Percentiles rank a stretch among this genome's conserved stretches.
phyloP scores from a whole-genome alignment of 2,888 invertebrate species.

The Sminthurides aquaticus region DNA sequence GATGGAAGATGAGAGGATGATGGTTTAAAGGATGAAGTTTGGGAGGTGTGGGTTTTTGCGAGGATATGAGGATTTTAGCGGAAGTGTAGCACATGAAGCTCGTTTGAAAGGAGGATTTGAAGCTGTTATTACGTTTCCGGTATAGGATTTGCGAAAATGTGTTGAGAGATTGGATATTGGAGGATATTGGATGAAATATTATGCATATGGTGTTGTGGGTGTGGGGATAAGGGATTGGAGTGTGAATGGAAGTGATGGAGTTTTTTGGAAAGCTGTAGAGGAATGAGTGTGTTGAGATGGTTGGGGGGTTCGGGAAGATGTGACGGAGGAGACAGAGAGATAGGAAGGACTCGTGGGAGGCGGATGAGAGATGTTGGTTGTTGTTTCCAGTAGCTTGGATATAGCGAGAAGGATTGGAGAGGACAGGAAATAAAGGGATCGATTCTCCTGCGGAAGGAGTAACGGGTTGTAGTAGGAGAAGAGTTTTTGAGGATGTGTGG shows the following conservation, averaged over 20 bases:
- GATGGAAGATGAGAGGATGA: constrained; percentile 7
- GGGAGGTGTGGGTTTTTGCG: no score
- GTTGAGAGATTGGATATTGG: background rate
- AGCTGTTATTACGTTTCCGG: no score
- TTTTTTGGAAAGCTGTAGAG: background rate
- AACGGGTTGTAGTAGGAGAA: background rate
- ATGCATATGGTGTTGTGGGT: background rate
- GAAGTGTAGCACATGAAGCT: no score
- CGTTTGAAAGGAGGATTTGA: no score
- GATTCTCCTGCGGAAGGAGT: constrained; percentile 5
- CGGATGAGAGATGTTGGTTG: no score
- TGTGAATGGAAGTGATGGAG: background rate
- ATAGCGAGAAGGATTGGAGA: no score
- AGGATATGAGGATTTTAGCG: no score
- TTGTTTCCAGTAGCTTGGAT: no score
- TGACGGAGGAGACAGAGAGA: background rate
- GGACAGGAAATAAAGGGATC: no score
- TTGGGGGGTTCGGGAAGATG: background rate
- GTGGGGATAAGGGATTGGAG: no score
- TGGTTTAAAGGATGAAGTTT: no score
- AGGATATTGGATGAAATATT: background rate
- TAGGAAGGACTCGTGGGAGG: background rate
- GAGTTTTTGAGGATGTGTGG: background rate
- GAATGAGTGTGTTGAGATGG: background rate
- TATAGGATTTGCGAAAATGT: no score